Conservation (phyloP, 2,797 vertebrate genomes). For the Chloroceryle inda region DNA sequence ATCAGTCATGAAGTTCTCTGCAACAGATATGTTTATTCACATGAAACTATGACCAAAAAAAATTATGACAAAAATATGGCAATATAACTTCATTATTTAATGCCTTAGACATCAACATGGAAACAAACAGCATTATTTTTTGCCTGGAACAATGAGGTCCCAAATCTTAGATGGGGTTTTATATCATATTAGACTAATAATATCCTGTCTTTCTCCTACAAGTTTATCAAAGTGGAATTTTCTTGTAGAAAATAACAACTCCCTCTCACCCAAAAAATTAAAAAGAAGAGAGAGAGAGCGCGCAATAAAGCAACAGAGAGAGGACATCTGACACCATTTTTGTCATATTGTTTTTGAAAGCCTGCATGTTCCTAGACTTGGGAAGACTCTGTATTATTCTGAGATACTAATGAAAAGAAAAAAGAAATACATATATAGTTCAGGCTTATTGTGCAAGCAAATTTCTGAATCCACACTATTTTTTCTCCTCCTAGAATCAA, state of each 20-base stretch:
- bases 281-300: not conserved
- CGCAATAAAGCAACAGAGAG: not conserved
- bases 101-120: not conserved
- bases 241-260: not conserved
- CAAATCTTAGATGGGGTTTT: not conserved
- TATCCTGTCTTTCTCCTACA: not conserved
- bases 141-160: not conserved
- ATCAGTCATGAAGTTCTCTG: not conserved
- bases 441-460: not conserved
- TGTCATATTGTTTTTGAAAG: not conserved
- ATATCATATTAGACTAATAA: not conserved
- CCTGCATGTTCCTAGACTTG: not conserved
- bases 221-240: not conserved
- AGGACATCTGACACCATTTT: not conserved
- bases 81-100: not conserved
- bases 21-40: not conserved
- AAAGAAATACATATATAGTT: not conserved
- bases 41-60: not conserved
- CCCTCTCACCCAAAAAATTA: too few relatives aligned
- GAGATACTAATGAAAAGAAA: not conserved
- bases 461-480: not conserved
- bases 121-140: not conserved
- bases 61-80: not conserved
- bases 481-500: not conserved
- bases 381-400: not conserved